phyloP scores from a whole-genome alignment of 2,888 invertebrate species.

The Arctia plantaginis region DNA sequence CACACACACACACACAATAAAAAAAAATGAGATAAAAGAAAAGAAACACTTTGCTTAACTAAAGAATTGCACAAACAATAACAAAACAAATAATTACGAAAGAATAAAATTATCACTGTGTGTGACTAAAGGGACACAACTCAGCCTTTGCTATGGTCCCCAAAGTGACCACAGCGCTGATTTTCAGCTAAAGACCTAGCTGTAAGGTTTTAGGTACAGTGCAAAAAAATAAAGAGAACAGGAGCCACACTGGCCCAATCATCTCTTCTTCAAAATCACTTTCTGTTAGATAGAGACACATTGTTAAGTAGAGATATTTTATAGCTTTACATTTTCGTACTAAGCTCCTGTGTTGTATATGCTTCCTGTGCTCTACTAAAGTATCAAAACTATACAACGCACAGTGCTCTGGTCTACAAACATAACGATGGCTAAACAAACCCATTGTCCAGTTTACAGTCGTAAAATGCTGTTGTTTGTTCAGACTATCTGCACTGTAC shows the following conservation, averaged over 20 bases:
- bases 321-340: neutral
- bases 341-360: neutral
- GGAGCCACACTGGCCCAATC: neutral
- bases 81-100: no score
- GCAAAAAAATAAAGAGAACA: neutral
- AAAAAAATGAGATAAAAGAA: no score
- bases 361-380: neutral
- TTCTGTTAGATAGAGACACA: neutral
- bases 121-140: no score
- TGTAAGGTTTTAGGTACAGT: neutral
- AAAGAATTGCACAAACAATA: no score
- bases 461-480: conserved; percentile 48
- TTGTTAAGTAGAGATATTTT: neutral
- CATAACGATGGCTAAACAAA: conserved; percentile 9
- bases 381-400: neutral
- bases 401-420: neutral
- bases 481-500: conserved; percentile 38
- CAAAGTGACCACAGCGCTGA: no score
- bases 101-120: no score
- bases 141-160: no score
- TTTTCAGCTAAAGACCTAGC: no score
- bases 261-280: neutral
- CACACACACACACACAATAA: no score
- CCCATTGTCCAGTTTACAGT: conserved; percentile 36
- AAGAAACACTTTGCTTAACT: no score